Conservation (phyloP, 2,888 invertebrate species). For the Amphimallon solstitiale region DNA sequence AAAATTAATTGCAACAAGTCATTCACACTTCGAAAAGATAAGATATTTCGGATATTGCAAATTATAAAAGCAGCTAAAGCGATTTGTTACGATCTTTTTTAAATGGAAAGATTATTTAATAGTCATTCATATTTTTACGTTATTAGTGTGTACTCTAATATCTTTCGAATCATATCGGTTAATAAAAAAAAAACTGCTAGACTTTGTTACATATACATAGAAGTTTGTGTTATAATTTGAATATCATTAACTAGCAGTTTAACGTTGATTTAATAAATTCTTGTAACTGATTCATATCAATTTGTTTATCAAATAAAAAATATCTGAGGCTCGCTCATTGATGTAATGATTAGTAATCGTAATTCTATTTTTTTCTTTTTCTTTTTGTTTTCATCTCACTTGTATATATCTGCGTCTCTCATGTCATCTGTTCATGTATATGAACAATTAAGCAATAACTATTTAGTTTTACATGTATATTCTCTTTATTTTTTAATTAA, state of each 20-base stretch:
- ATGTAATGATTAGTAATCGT: slow-evolving; percentile 47
- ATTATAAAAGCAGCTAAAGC: too few relatives aligned
- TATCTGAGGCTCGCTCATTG: slow-evolving; percentile 55
- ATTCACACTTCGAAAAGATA: too few relatives aligned
- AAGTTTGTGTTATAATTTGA: slow-evolving; percentile 43
- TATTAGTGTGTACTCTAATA: slow-evolving; percentile 20
- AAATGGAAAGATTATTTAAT: neutral
- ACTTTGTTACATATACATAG: slow-evolving; percentile 41
- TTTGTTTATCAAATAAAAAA: slow-evolving; percentile 60
- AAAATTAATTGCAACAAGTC: too few relatives aligned
- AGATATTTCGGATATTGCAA: too few relatives aligned
- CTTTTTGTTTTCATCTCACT: slow-evolving; percentile 36
- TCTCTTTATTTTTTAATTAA: slow-evolving; percentile 39
- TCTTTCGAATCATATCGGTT: slow-evolving; percentile 38
- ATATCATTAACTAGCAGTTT: slow-evolving; percentile 45
- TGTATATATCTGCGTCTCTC: slow-evolving; percentile 36
- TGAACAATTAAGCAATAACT: slow-evolving; percentile 38
- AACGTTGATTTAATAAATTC: slow-evolving; percentile 51
- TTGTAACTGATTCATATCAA: slow-evolving; percentile 63
- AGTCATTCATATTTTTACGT: slow-evolving; percentile 13
- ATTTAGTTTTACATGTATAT: slow-evolving; percentile 40
- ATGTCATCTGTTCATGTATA: slow-evolving; percentile 36
- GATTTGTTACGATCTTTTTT: too few relatives aligned
- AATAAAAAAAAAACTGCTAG: slow-evolving; percentile 49
- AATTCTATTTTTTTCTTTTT: slow-evolving; percentile 28